A percentile compares a stretch with the other conserved stretches of the same genome.
Conservation (phyloP, 1,140 invertebrate genomes). For the Lordiphosa clarofinis region DNA sequence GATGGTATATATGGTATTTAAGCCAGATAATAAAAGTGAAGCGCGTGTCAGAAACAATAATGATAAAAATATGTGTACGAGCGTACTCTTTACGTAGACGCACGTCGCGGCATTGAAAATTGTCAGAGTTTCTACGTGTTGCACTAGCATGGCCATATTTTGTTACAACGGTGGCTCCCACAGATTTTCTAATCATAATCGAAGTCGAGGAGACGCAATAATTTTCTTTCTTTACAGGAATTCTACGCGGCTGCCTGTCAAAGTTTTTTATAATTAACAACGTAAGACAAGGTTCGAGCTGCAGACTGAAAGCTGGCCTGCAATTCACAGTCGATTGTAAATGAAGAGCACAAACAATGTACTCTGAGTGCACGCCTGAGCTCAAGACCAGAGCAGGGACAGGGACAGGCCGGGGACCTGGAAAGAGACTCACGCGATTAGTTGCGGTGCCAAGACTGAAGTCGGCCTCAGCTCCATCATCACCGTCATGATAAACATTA, state of each 20-base stretch:
- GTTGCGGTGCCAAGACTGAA: slow-evolving; percentile 64
- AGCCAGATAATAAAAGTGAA: slow-evolving; percentile 9
- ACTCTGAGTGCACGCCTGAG: slow-evolving; percentile 19
- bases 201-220: slow-evolving; percentile 32
- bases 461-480: slow-evolving; percentile 50
- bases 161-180: slow-evolving; percentile 1
- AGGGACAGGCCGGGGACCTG: slow-evolving; percentile 30
- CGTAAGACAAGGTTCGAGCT: slow-evolving; percentile 44
- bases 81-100: background rate
- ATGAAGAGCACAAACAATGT: slow-evolving; percentile 66
- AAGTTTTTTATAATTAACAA: slow-evolving; percentile 59
- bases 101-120: slow-evolving; percentile 1
- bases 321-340: slow-evolving; percentile 61
- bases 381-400: slow-evolving; percentile 9
- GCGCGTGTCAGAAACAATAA: background rate
- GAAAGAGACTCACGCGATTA: slow-evolving; percentile 60
- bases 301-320: slow-evolving; percentile 34
- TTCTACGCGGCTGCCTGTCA: slow-evolving; percentile 37
- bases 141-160: background rate
- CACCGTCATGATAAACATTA: slow-evolving; percentile 65
- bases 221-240: slow-evolving; percentile 45
- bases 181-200: slow-evolving; percentile 46
- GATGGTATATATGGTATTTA: background rate
- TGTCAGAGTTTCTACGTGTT: background rate
- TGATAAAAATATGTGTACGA: background rate